Conservation (phyloP, 2,888 invertebrate species). For the Drosophila vallismaia region DNA sequence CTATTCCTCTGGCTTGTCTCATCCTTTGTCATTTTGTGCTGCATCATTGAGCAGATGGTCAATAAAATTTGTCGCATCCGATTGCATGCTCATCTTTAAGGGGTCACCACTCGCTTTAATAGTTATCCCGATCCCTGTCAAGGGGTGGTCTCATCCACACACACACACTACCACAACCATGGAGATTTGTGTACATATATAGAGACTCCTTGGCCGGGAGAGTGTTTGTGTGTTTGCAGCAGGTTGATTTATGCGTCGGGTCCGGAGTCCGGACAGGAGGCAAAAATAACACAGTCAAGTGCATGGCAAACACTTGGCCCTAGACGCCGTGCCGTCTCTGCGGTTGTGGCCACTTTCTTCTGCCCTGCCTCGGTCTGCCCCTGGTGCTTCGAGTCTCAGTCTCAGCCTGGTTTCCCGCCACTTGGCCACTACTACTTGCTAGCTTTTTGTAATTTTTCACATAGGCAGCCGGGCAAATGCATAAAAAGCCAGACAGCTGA, state of each 20-base stretch:
- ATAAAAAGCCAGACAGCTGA: constrained; percentile 80
- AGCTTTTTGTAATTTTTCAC: constrained; percentile 77
- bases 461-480: constrained; percentile 78
- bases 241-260: constrained; percentile 70
- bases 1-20: not conserved
- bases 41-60: constrained; percentile 52
- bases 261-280: constrained; percentile 45
- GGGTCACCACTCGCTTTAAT: constrained; percentile 41
- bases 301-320: constrained; percentile 76
- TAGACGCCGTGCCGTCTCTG: constrained; percentile 48
- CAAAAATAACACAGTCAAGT: constrained; percentile 77
- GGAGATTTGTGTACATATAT: not conserved
- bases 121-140: constrained; percentile 48
- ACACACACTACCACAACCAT: not conserved
- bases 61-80: constrained; percentile 63
- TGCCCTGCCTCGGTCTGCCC: not conserved
- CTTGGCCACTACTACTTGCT: constrained; percentile 44
- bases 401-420: constrained; percentile 9
- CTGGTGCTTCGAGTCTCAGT: not conserved
- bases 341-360: constrained; percentile 36
- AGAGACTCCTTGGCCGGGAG: constrained; percentile 23
- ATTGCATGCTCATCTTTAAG: constrained; percentile 57
- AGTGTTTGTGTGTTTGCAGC: constrained; percentile 39
- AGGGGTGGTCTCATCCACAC: constrained; percentile 16
- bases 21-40: constrained; percentile 4